phyloP scores from a whole-genome alignment of 2,888 invertebrate species.

The Nasonia oneida region DNA sequence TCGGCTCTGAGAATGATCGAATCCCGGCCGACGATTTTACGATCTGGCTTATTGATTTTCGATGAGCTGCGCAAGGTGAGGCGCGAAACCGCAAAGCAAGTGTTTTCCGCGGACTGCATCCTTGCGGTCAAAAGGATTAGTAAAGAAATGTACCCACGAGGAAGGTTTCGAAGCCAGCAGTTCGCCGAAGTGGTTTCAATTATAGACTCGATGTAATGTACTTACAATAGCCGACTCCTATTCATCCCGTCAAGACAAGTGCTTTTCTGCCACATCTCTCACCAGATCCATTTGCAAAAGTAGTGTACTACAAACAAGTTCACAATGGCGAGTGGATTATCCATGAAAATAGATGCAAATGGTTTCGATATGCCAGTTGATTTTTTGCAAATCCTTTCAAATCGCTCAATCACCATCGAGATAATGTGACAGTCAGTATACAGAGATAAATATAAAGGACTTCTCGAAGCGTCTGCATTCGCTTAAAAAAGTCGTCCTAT shows the following conservation, averaged over 20 bases:
- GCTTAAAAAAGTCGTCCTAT: neutral
- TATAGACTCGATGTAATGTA: neutral
- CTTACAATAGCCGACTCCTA: neutral
- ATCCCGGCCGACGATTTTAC: neutral
- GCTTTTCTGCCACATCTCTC: neutral
- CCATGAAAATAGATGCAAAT: neutral
- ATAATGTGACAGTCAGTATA: conserved; percentile 1
- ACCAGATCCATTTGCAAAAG: neutral
- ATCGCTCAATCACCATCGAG: neutral
- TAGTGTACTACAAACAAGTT: neutral
- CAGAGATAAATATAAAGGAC: neutral
- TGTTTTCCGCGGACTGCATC: neutral
- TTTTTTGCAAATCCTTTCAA: neutral
- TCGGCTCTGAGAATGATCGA: neutral
- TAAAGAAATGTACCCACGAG: neutral
- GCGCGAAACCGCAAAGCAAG: neutral
- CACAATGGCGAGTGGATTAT: neutral
- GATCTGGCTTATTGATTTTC: neutral
- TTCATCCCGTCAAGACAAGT: neutral
- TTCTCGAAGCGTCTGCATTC: neutral
- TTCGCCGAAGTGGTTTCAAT: neutral
- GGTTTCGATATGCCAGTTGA: neutral
- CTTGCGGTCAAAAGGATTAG: neutral
- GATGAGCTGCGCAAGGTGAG: neutral
- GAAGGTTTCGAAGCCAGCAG: neutral